phyloP scores from a whole-genome alignment of 2,888 invertebrate genomes.

The Brachynemurus nebulosus region DNA sequence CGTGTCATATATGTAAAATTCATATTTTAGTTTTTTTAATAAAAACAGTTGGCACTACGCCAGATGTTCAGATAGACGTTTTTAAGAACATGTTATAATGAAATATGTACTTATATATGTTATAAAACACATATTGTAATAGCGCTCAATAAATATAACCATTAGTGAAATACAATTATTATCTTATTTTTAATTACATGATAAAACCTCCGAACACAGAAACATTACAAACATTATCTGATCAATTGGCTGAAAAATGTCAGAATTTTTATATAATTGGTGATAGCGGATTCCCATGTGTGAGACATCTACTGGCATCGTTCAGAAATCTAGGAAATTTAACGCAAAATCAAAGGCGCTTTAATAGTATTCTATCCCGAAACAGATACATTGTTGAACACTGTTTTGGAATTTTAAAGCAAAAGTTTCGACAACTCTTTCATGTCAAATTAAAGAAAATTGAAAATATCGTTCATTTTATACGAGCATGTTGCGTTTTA shows the following conservation, averaged over 20 bases:
- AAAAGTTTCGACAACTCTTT: background rate
- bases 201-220: too few relatives aligned
- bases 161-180: too few relatives aligned
- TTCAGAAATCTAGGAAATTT: background rate
- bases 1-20: too few relatives aligned
- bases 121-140: too few relatives aligned
- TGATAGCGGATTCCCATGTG: background rate
- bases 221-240: too few relatives aligned
- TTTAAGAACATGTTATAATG: too few relatives aligned
- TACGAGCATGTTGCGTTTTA: constrained; percentile 14
- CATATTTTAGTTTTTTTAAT: too few relatives aligned
- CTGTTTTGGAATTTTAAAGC: background rate
- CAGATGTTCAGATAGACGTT: too few relatives aligned
- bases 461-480: constrained; percentile 13
- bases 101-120: too few relatives aligned
- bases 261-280: background rate
- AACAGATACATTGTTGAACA: background rate
- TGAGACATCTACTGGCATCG: background rate
- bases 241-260: background rate
- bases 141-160: too few relatives aligned
- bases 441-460: constrained; percentile 7
- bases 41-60: too few relatives aligned
- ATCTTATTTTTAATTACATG: too few relatives aligned
- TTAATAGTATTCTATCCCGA: background rate
- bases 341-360: background rate